phyloP scores from a whole-genome alignment of 2,888 invertebrate genomes.

The Acleris laterana region DNA sequence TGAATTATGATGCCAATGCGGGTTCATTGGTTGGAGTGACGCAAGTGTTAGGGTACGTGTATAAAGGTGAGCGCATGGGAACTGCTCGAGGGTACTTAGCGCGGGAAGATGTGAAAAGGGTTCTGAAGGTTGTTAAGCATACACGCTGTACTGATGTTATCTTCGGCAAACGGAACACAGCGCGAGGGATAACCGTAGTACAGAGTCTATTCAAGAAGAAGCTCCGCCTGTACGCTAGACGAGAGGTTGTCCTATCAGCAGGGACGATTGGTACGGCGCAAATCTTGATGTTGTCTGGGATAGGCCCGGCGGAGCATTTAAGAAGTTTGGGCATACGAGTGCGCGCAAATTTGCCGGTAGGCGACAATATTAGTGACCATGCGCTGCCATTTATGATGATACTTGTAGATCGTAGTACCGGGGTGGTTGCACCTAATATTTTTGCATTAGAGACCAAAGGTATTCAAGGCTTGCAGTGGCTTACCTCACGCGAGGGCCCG shows the following conservation, averaged over 20 bases:
- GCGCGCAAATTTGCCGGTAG: slow-evolving; percentile 58
- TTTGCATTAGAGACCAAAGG: slow-evolving; percentile 30
- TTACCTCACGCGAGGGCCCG: slow-evolving; percentile 48
- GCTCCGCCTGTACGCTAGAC: slow-evolving; percentile 50
- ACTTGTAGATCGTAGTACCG: slow-evolving; percentile 46
- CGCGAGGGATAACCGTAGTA: slow-evolving; percentile 54
- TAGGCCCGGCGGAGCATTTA: slow-evolving; percentile 61
- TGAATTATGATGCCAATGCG: slow-evolving; percentile 62
- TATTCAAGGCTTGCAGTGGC: slow-evolving; percentile 43
- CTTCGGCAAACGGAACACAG: slow-evolving; percentile 50
- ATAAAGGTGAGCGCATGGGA: slow-evolving; percentile 58
- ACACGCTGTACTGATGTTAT: slow-evolving; percentile 59
- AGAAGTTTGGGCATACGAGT: slow-evolving; percentile 49
- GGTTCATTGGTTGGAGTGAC: slow-evolving; percentile 62
- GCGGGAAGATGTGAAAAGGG: slow-evolving; percentile 47
- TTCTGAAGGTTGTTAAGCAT: slow-evolving; percentile 53
- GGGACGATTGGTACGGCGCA: slow-evolving; percentile 65
- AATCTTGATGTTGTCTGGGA: slow-evolving; percentile 64
- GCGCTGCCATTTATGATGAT: slow-evolving; percentile 51
- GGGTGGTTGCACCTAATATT: slow-evolving; percentile 33
- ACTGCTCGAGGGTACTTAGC: slow-evolving; percentile 60
- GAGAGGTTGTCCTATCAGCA: slow-evolving; percentile 65
- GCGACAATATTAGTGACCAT: slow-evolving; percentile 62
- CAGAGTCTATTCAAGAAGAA: slow-evolving; percentile 33
- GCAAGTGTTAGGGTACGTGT: slow-evolving; percentile 55